Evolutionary conservation across 2,797 vertebrate species (phyloP).

Genomic region (Gallirallus australis): DNA sequence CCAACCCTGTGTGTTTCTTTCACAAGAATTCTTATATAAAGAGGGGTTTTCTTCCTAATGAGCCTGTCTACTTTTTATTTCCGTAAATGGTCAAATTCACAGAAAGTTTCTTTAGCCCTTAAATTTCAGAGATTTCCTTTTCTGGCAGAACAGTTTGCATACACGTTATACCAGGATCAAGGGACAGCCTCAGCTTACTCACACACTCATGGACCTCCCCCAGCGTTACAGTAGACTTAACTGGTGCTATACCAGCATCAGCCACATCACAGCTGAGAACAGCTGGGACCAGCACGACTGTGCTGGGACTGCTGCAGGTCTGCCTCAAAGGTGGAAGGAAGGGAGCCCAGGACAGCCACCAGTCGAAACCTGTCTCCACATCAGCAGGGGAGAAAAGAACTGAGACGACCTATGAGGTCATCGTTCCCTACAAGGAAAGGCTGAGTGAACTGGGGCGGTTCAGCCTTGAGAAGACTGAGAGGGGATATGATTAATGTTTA

Average conservation of each 20-base stretch:
- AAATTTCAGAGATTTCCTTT: not conserved
- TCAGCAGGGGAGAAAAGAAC: not conserved
- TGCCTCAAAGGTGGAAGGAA: not conserved
- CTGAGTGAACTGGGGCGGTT: too few relatives aligned
- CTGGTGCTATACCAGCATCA: not conserved
- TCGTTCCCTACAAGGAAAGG: too few relatives aligned
- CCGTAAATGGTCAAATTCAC: not conserved
- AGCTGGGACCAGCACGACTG: not conserved
- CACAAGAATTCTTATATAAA: not conserved
- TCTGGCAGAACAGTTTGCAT: not conserved
- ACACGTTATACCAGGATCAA: not conserved
- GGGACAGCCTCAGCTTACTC: not conserved
- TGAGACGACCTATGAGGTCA: fast-evolving
- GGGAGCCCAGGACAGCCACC: not conserved
- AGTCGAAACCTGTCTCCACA: not conserved
- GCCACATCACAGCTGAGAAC: not conserved
- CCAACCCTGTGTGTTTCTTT: not conserved
- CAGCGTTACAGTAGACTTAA: not conserved
- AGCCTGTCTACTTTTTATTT: not conserved
- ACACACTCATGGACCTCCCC: not conserved
- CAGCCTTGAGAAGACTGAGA: too few relatives aligned
- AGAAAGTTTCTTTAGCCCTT: not conserved
- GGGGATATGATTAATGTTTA: too few relatives aligned
- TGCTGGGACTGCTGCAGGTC: not conserved
- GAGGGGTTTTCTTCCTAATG: not conserved